Base-by-base conservation (phyloP, 1,140 invertebrate genomes). In the Xylocopa sonorina region DNA sequence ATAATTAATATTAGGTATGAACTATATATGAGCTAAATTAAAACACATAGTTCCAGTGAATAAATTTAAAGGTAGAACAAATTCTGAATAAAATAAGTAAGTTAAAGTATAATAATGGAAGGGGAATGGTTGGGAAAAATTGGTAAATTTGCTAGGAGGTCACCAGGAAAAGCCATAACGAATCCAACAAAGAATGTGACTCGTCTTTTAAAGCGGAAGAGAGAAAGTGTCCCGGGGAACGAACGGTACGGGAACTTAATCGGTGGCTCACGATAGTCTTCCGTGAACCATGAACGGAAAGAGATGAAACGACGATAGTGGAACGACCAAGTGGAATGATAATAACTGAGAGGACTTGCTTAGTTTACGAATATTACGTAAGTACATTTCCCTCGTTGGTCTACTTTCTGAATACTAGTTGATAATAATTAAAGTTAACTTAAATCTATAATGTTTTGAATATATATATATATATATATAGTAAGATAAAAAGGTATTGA, bases 161-260 rank as follows among this genome's bases (percentile, higher is more conserved):
- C 4, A 21, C 16, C 18, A 58, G 43, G 21, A 27, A 53, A 46
- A 57, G 14, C 12, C 3, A 3, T 16, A n/a, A 46, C 24, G 3
- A 27, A 68, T 32, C 80, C 57, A 71, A 66, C 73, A 86, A 90
- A 89, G 89, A 91, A 91, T 90, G 90, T 91, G 87, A 88, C 78
- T 82, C 63, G 84, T 88, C 86, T 78, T 58, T 81, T 50, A 78
- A 64, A 82, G 77, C 84, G 83, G 76, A 89, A 89, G 89, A 89
- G 90, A 90, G 90, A 91, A 91, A 91, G 90, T 91, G 89, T 87
- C 87, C 87, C 84, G 87, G 64, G 84, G 84, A 86, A 81, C 82
- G 84, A 86, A 81, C 82, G 85, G 82, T 85, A 16, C 34, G 43
- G 67, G 63, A 51, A 51, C 68, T 66, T 80, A n/a, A n/a, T n/a